Evolutionary conservation across 1,140 invertebrate species (phyloP), one percentile per base, ranked within the genome.

Genomic region (Trichomalopsis sarcophagae): DNA sequence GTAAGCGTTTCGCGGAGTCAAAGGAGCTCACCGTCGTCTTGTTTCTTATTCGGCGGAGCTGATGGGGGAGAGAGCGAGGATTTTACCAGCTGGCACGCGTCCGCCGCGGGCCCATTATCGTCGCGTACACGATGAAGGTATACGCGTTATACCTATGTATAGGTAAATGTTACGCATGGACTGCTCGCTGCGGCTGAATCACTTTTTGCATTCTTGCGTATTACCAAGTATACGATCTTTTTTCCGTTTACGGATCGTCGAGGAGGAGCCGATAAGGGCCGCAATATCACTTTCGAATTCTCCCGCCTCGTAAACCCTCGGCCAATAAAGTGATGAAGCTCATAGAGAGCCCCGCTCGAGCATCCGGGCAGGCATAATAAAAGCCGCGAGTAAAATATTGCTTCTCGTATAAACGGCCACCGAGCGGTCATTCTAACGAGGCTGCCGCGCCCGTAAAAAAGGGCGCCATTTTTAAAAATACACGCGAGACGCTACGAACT

Each of bases 51-150:
- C 21, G n/a, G 75, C 40, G 75, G 77, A 6, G 30, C 14, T 27
- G 13, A 68, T 7, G 66, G 40, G 40, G 6, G 66, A 44, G 14
- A 50, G 73, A 33, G 40, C 33, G 78, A 47, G 36, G 55, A 73
- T 81, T 81, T 81, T 81, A 85, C 84, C 84, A 85, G 84, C 84
- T 85, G 84, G 84, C 84, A 85, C 84, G 84, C 84, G 84, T 81
- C 84, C n/a, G 40, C n/a, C 78, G 76, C 44, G 47, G 71, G 76
- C 66, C 69, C 69, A 85, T 85, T 85, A 85, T 81, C 79, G 73
- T 47, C 78, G 21, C 10, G 40, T 44, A 44, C 9, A 44, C 40
- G 40, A 44, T 44, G 40, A 23, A 50, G 77, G n/a, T 23, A 44
- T 44, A 36, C 40, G 33, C 11, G n/a, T 33, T 27, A 78, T 27